Evolutionary conservation across 1,140 invertebrate genomes (phyloP).

Genomic region (Camponotus floridanus): DNA sequence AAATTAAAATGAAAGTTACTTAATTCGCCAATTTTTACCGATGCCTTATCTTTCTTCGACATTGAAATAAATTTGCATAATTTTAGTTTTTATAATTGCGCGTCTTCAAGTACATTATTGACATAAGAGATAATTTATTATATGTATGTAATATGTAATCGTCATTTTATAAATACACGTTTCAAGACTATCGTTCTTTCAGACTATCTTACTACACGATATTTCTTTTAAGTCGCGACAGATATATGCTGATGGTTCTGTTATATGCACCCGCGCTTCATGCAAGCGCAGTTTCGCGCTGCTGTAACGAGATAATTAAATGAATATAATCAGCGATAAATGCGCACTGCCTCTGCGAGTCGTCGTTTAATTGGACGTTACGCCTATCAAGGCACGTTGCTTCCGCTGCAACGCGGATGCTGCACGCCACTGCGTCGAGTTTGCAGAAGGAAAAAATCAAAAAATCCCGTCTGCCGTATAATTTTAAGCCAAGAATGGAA

Average conservation of each 20-base stretch:
- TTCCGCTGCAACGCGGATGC: slow-evolving; percentile 25
- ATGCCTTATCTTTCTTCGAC: not conserved
- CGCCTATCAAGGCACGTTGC: slow-evolving; percentile 52
- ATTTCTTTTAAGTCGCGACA: not conserved
- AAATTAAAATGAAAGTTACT: not conserved
- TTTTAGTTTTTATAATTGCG: not conserved
- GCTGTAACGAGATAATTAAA: slow-evolving; percentile 77
- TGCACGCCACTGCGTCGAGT: slow-evolving; percentile 53
- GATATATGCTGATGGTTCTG: slow-evolving; percentile 21
- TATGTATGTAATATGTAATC: no score
- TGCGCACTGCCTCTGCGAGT: slow-evolving; percentile 25
- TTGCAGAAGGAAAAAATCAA: slow-evolving; percentile 46
- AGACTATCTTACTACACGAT: not conserved
- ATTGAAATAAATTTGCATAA: not conserved
- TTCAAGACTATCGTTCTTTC: not conserved
- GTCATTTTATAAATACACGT: not conserved
- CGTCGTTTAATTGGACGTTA: slow-evolving; percentile 74
- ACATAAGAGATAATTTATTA: not conserved
- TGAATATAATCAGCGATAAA: slow-evolving; percentile 70
- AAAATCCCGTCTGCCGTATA: not conserved
- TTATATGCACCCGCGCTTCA: slow-evolving; percentile 41
- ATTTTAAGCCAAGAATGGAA: not conserved
- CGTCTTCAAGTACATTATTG: not conserved
- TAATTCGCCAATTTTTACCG: not conserved
- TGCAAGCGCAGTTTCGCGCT: slow-evolving; percentile 56